A percentile compares a stretch with the other conserved stretches of the same genome.
Evolutionary conservation across 1,140 invertebrate genomes (phyloP).

Genomic region (Megathymus violae): DNA sequence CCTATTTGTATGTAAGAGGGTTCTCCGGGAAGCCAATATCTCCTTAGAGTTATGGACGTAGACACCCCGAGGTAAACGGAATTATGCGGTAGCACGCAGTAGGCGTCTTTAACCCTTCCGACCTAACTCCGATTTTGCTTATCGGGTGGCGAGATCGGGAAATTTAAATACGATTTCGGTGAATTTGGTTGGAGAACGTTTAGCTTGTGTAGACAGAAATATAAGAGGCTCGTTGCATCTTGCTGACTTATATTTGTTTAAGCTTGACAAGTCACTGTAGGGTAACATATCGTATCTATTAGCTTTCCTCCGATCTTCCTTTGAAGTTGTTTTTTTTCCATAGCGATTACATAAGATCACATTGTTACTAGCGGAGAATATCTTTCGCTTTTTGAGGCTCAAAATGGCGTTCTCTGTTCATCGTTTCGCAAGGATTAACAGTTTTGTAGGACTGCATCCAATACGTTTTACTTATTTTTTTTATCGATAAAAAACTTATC

Average conservation of each 20-base stretch:
- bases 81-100: slow-evolving; percentile 77
- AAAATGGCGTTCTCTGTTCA: too few species aligned
- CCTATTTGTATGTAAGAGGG: slow-evolving; percentile 39
- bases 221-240: slow-evolving; percentile 34
- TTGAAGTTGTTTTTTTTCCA: too few species aligned
- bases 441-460: too few species aligned
- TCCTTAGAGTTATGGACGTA: slow-evolving; percentile 52
- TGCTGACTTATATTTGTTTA: slow-evolving; percentile 49
- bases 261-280: slow-evolving; percentile 13
- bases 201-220: slow-evolving; percentile 60
- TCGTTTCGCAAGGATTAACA: too few species aligned
- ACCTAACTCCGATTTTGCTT: slow-evolving; percentile 78
- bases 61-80: slow-evolving; percentile 62
- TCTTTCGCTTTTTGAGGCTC: too few species aligned
- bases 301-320: too few species aligned
- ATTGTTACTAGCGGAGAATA: too few species aligned
- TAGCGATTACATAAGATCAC: too few species aligned
- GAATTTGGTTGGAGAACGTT: slow-evolving; percentile 53
- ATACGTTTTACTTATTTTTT: too few species aligned
- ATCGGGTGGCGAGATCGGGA: slow-evolving; percentile 68
- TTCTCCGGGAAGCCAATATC: slow-evolving; percentile 53
- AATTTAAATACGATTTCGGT: slow-evolving; percentile 76
- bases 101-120: slow-evolving; percentile 72
- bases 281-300: slow-evolving; percentile 13
- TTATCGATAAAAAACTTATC: too few species aligned